phyloP scores from a whole-genome alignment of 1,140 invertebrate species.

The Orchesella cincta region DNA sequence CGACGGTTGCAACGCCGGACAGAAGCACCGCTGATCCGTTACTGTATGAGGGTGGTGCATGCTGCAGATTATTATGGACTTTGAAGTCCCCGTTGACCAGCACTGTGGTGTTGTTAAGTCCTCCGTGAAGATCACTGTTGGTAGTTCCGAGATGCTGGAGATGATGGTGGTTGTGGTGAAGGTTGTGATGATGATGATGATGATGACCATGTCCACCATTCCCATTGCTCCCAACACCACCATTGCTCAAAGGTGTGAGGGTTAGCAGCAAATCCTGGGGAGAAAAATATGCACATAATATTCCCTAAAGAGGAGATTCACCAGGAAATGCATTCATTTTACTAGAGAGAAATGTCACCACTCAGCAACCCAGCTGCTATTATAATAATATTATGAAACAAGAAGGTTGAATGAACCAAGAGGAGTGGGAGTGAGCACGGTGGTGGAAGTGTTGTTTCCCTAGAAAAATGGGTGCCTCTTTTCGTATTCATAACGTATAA shows the following conservation, averaged over 20 bases:
- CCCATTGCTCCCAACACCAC: conserved; percentile 26
- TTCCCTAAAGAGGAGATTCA: background rate
- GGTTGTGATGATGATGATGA: background rate
- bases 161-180: background rate
- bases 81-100: conserved; percentile 47
- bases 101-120: conserved; percentile 23
- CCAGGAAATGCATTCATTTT: conserved; percentile 19
- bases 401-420: too few relatives aligned
- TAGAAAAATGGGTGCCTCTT: too few relatives aligned
- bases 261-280: conserved; percentile 45
- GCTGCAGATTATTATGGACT: conserved; percentile 33
- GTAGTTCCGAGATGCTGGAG: background rate
- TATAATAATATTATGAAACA: too few relatives aligned
- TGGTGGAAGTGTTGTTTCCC: too few relatives aligned
- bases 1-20: conserved; percentile 19
- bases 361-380: too few relatives aligned
- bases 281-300: too few relatives aligned
- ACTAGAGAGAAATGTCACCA: background rate
- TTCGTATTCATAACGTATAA: background rate
- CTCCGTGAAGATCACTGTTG: background rate
- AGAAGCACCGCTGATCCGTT: conserved; percentile 23
- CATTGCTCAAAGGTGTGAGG: conserved; percentile 45
- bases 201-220: background rate
- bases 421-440: too few relatives aligned
- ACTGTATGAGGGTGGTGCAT: conserved; percentile 37